Conservation (phyloP, 2,113 vertebrate genomes). For the Vombatus ursinus region DNA sequence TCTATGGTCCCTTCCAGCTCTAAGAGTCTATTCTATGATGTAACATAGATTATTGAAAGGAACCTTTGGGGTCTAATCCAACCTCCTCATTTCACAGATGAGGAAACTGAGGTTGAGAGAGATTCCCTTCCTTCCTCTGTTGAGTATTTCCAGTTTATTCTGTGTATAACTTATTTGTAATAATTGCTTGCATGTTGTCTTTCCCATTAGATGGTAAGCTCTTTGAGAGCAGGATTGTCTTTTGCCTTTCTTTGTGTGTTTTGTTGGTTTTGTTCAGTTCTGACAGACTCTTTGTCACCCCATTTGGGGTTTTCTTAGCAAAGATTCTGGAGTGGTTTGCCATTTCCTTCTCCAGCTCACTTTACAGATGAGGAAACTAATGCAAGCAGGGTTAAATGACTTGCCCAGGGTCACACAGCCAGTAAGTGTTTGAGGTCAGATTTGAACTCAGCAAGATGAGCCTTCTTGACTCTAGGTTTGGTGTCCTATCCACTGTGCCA, state of each 20-base stretch:
- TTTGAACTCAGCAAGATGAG: no score
- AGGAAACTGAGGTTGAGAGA: neutral
- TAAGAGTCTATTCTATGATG: neutral
- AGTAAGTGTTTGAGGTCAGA: no score
- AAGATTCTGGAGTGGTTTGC: neutral
- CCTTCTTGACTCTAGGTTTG: no score
- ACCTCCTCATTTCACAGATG: neutral
- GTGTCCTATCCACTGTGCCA: no score
- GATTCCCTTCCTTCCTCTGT: neutral
- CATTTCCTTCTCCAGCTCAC: neutral
- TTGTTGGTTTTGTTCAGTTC: neutral
- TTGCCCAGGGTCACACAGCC: neutral
- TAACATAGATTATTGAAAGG: neutral
- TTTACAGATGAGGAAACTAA: neutral
- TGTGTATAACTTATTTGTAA: neutral
- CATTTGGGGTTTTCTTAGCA: neutral
- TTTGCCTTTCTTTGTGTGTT: neutral
- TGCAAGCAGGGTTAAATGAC: neutral
- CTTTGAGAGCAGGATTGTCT: neutral
- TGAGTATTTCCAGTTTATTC: neutral
- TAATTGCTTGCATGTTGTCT: neutral
- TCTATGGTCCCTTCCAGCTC: neutral
- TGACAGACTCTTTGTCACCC: neutral
- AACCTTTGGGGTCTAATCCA: neutral
- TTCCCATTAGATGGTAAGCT: neutral